Conservation (phyloP, 53 echinoderm and acorn worm species). For the Luidia sarsii region DNA sequence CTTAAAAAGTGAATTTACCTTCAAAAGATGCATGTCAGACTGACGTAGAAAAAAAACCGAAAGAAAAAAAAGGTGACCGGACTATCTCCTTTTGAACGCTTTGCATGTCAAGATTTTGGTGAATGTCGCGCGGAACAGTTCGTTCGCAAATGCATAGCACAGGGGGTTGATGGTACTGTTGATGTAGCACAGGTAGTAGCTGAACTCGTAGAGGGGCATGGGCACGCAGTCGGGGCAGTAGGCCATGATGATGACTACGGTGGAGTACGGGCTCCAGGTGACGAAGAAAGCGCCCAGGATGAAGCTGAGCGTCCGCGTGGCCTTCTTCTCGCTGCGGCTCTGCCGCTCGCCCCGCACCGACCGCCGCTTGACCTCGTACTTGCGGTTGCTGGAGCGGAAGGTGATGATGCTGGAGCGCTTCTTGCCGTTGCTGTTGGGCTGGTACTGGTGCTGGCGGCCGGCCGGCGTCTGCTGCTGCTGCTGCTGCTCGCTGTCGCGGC, state of each 20-base stretch:
- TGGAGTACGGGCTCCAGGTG: constrained; percentile 98
- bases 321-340: constrained; percentile 90
- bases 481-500: constrained; percentile 57
- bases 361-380: constrained; percentile 67
- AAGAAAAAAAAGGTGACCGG: not conserved
- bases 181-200: constrained; percentile 95
- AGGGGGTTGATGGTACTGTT: constrained; percentile 95
- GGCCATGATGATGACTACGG: constrained; percentile 80
- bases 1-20: no score
- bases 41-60: no score
- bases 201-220: constrained; percentile 69
- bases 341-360: constrained; percentile 86
- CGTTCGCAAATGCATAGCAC: constrained; percentile 98
- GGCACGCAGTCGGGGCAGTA: constrained; percentile 68
- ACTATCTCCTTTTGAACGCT: constrained; percentile 62
- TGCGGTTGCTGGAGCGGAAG: constrained; percentile 60
- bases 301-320: constrained; percentile 88
- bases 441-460: constrained; percentile 30
- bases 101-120: constrained; percentile 86
- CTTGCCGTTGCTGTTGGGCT: constrained; percentile 56
- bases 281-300: constrained; percentile 93
- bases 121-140: constrained; percentile 94
- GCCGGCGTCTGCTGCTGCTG: no score
- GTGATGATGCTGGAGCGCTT: constrained; percentile 65
- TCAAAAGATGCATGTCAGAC: no score